Percentiles rank a stretch among this genome's conserved stretches.
Evolutionary conservation across 2,113 vertebrate species (phyloP).

Genomic region (Haliaeetus leucogaster): DNA sequence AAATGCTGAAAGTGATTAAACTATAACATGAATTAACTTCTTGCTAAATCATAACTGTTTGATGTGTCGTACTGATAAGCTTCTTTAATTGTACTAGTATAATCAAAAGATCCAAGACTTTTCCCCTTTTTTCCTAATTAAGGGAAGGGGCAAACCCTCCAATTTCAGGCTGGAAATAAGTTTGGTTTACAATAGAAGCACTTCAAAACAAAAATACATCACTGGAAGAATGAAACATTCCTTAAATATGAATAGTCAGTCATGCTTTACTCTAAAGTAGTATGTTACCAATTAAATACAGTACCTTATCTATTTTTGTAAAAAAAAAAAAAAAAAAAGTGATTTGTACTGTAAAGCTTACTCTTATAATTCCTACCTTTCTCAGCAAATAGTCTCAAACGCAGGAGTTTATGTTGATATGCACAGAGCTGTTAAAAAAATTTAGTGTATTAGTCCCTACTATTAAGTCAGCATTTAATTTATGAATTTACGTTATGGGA

Average conservation of each 20-base stretch:
- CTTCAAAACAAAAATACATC: background rate
- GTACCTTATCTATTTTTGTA: background rate
- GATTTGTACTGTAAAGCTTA: background rate
- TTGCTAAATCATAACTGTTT: background rate
- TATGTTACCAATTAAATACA: background rate
- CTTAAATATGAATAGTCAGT: background rate
- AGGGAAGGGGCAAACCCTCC: background rate
- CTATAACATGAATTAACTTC: background rate
- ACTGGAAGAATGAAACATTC: background rate
- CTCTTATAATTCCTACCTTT: background rate
- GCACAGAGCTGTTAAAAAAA: background rate
- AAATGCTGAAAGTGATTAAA: background rate
- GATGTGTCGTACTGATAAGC: background rate
- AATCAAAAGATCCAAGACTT: background rate
- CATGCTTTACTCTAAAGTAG: background rate
- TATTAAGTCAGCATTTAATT: background rate
- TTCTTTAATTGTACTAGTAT: background rate
- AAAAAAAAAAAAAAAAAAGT: no score
- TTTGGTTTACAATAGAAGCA: background rate
- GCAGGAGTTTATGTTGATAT: background rate
- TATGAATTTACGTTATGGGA: background rate
- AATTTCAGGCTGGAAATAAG: background rate
- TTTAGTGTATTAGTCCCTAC: background rate
- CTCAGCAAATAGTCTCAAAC: background rate
- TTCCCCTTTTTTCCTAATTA: background rate